These are phyloP conservation scores for Philopotamus ludificatus DNA, from an alignment of 1,140 invertebrate species.

Conservation along the genomic window DNA sequence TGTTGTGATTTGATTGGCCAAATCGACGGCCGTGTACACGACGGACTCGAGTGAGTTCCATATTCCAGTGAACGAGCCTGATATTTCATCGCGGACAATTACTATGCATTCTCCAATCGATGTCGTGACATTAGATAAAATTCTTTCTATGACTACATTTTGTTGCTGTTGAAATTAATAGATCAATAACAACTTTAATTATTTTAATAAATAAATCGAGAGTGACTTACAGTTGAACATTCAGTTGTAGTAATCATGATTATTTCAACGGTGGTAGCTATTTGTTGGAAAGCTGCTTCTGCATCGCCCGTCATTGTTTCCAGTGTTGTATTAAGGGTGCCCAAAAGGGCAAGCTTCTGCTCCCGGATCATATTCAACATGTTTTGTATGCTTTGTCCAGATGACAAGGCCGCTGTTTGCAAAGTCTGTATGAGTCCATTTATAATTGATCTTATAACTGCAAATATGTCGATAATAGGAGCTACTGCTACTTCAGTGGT, in stretches of 20 bases:
- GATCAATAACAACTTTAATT: too few species aligned
- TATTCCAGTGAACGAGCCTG: neutral
- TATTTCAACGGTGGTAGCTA: conserved; percentile 42
- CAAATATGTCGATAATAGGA: too few species aligned
- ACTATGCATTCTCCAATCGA: conserved; percentile 44
- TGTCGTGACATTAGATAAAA: conserved; percentile 43
- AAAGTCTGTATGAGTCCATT: conserved; percentile 44
- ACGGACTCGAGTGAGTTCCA: neutral
- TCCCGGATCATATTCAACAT: conserved; percentile 43
- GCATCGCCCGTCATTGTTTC: conserved; percentile 42
- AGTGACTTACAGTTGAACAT: conserved; percentile 46
- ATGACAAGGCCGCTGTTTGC: conserved; percentile 42
- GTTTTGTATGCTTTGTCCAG: conserved; percentile 38
- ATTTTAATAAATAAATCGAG: neutral
- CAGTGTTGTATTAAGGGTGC: conserved; percentile 43
- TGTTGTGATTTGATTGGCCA: neutral
- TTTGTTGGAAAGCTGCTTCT: conserved; percentile 40
- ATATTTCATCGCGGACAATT: neutral
- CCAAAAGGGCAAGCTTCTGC: conserved; percentile 40
- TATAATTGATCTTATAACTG: conserved; percentile 43
- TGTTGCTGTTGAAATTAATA: conserved; percentile 43
- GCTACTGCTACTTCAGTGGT: too few species aligned
- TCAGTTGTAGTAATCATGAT: conserved; percentile 39
- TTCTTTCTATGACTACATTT: conserved; percentile 35
- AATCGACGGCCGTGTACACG: neutral